A percentile compares a stretch with the other conserved stretches of the same genome.
phyloP scores from a whole-genome alignment of 2,797 vertebrate genomes.

The Scolopax rusticola region DNA sequence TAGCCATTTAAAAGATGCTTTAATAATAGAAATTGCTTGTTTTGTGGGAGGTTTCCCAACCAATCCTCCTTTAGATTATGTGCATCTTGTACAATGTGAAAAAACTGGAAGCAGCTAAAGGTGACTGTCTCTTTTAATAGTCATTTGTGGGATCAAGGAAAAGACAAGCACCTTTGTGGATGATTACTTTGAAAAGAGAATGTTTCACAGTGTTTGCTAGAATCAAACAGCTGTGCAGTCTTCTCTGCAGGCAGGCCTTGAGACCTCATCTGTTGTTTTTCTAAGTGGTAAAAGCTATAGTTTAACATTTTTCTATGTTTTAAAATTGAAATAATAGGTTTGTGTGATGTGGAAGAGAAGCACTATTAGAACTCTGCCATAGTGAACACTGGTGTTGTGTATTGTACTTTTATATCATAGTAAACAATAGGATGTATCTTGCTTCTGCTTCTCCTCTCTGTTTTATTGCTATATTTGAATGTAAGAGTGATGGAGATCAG shows the following conservation, averaged over 20 bases:
- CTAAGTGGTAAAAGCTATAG: not conserved
- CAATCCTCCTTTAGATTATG: not conserved
- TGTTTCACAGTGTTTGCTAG: not conserved
- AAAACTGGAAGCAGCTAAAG: not conserved
- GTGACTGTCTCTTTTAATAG: not conserved
- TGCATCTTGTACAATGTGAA: not conserved
- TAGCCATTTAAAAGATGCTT: not conserved
- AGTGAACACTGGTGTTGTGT: not conserved
- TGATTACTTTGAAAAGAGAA: not conserved
- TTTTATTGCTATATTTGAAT: not conserved
- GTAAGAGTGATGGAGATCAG: not conserved
- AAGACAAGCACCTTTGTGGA: not conserved
- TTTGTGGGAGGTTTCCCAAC: not conserved
- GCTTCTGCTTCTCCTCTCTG: not conserved
- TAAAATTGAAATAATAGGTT: not conserved
- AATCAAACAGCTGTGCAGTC: not conserved
- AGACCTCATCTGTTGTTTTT: not conserved
- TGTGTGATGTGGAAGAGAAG: not conserved
- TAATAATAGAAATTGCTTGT: not conserved
- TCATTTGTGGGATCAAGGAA: not conserved
- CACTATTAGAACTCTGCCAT: not conserved
- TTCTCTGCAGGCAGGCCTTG: not conserved
- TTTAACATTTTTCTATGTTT: not conserved
- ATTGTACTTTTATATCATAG: not conserved
- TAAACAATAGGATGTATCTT: not conserved